Evolutionary conservation across 2,113 vertebrate genomes (phyloP), one percentile per base, ranked within the genome.

Genomic region (Perca fluviatilis): DNA sequence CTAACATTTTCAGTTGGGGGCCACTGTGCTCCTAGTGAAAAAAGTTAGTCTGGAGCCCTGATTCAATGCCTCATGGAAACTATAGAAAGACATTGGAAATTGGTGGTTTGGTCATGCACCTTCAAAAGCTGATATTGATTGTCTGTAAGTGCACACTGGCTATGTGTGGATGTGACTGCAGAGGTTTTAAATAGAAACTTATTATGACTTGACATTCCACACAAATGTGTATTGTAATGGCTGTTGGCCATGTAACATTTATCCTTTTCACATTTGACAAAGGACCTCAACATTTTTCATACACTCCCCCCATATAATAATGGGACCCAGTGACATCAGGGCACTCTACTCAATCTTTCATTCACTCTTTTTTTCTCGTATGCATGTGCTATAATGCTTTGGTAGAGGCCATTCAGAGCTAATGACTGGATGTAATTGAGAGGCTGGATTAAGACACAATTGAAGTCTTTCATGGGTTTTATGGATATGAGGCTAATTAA

Each of bases 401-500:
- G 83, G 80, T 79, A 88, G 74, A 79, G 67, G 83, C 88, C 78
- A 95, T 93, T 94, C 89, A 94, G 80, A 80, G 86, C 86, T 91
- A 92, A 93, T 93, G 93, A 94, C 92, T 92, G 86, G 87, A 76
- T 84, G 86, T 89, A 94, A 92, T 91, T 92, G 93, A 92, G 89
- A 92, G 91, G 88, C 92, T 87, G 86, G 71, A 82, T 88, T 87
- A 91, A 90, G 84, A 90, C 88, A 94, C 91, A 94, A 94, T 94
- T 94, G 86, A 94, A 93, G 92, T 90, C 89, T 93, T 94, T 96
- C 89, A 90, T 33, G 68, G 80, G 80, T 92, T 95, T 95, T 93
- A 95, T 90, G 89, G 94, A 90, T 93, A 90, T 89, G 88, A 77
- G 88, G 90, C 93, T 95, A 95, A 95, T 95, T 95, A 94, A 91